A percentile compares a stretch with the other conserved stretches of the same genome.
phyloP scores from a whole-genome alignment of 2,113 vertebrate genomes.

The Hippolais icterina region DNA sequence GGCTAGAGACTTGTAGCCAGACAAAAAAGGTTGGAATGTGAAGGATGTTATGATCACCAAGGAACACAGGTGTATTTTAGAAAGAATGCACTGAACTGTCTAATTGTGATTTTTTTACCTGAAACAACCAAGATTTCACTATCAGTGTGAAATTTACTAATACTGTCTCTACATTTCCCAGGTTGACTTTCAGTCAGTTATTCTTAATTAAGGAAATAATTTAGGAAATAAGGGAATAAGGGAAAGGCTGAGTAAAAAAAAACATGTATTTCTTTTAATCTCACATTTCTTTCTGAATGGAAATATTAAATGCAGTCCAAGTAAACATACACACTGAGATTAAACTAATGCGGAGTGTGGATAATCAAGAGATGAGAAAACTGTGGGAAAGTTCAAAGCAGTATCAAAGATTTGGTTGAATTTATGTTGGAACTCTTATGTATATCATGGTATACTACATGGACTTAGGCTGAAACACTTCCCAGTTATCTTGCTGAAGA shows the following conservation, averaged over 20 bases:
- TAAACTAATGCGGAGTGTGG: not conserved
- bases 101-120: not conserved
- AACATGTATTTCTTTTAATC: not conserved
- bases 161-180: not conserved
- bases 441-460: not conserved
- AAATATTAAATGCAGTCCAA: not conserved
- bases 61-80: rapidly evolving
- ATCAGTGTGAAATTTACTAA: not conserved
- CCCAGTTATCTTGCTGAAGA: not conserved
- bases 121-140: not conserved
- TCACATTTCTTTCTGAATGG: not conserved
- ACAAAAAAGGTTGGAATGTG: not conserved
- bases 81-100: not conserved
- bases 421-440: not conserved
- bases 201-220: not conserved
- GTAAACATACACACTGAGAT: rapidly evolving
- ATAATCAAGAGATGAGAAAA: not conserved
- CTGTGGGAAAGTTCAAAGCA: not conserved
- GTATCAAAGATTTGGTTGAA: not conserved
- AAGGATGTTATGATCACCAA: not conserved
- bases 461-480: not conserved
- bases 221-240: no score
- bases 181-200: not conserved
- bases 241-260: not conserved
- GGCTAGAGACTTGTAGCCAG: not conserved